These are phyloP conservation scores for Nothoprocta pentlandii DNA, from an alignment of 2,113 vertebrate species.

Conservation along the genomic window DNA sequence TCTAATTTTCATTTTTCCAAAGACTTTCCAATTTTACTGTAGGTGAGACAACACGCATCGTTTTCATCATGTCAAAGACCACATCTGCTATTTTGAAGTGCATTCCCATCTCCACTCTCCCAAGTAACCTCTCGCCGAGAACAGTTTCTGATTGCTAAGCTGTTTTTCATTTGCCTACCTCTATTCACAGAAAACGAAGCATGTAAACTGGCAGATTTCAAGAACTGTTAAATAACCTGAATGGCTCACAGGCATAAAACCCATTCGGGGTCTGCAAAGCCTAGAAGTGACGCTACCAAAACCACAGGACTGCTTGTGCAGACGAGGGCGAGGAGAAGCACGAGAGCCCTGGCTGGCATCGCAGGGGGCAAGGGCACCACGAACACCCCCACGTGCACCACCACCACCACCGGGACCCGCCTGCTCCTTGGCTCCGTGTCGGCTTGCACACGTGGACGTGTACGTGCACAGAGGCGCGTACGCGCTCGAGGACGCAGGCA, in stretches of 20 bases:
- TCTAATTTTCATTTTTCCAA: slow-evolving; percentile 38
- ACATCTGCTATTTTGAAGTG: slow-evolving; percentile 44
- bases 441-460: not conserved
- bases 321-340: not conserved
- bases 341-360: not conserved
- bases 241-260: slow-evolving; percentile 57
- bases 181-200: slow-evolving; percentile 43
- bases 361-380: not conserved
- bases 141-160: slow-evolving; percentile 64
- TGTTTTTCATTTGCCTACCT: slow-evolving; percentile 67
- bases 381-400: not conserved
- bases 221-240: slow-evolving; percentile 63
- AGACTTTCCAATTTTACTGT: slow-evolving; percentile 1
- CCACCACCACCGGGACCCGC: not conserved
- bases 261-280: slow-evolving; percentile 19
- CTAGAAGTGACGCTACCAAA: slow-evolving; percentile 56
- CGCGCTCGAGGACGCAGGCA: not conserved
- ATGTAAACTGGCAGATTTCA: slow-evolving; percentile 41
- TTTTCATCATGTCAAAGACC: slow-evolving; percentile 21
- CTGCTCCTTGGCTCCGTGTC: not conserved
- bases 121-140: slow-evolving; percentile 63
- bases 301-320: not conserved
- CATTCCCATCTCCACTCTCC: slow-evolving; percentile 42
- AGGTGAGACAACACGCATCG: not conserved
- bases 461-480: rapidly evolving